Conservation (phyloP, 1,140 invertebrate genomes). For the Hylaeus anthracinus region DNA sequence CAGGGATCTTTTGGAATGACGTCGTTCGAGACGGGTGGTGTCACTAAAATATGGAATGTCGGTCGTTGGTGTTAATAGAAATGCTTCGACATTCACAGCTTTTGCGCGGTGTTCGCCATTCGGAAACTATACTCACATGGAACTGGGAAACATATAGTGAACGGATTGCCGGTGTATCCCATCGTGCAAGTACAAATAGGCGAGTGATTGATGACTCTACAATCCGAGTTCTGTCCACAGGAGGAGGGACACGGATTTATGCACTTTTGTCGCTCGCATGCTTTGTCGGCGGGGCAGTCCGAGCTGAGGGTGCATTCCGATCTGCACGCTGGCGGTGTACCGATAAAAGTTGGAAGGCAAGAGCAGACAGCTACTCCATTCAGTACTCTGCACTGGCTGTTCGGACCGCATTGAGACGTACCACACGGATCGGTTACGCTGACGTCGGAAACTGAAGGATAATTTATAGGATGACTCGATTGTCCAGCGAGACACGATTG, state of each 20-base stretch:
- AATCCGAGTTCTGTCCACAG: conserved; percentile 83
- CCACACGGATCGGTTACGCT: conserved; percentile 83
- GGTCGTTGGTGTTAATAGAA: no score
- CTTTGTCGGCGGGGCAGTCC: conserved; percentile 81
- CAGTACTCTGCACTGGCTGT: conserved; percentile 84
- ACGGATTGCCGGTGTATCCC: conserved; percentile 88
- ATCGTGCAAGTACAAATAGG: conserved; percentile 84
- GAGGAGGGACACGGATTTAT: conserved; percentile 81
- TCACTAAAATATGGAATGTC: conserved; percentile 8
- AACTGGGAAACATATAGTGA: conserved; percentile 82
- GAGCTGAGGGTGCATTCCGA: conserved; percentile 82
- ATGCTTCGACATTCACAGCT: no score
- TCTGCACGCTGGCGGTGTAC: conserved; percentile 79
- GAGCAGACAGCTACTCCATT: conserved; percentile 85
- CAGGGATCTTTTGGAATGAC: conserved; percentile 81
- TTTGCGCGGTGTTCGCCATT: no score
- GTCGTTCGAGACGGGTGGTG: conserved; percentile 15
- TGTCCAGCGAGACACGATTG: not conserved
- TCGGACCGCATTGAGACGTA: conserved; percentile 86
- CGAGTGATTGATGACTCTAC: conserved; percentile 84
- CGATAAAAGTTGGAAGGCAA: conserved; percentile 78
- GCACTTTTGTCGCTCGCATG: conserved; percentile 83
- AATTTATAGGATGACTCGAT: not conserved
- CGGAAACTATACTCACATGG: conserved; percentile 14
- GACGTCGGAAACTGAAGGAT: conserved; percentile 17